Evolutionary conservation across 2,797 vertebrate genomes (phyloP).

Genomic region (Silurus lanzhouensis): DNA sequence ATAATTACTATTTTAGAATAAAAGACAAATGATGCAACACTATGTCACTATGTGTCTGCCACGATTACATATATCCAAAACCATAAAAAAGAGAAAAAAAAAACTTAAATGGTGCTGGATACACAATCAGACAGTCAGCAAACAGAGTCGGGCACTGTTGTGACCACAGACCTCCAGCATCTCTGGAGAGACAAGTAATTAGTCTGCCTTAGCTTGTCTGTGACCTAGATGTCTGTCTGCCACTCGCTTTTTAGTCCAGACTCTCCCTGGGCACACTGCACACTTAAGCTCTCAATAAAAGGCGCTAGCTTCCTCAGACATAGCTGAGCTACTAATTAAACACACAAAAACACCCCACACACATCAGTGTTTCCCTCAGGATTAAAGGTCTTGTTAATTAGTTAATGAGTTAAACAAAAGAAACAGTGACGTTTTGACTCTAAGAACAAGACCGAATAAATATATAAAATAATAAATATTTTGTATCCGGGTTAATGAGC

Average conservation of each 20-base stretch:
- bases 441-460: background rate
- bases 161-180: constrained; percentile 41
- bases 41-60: background rate
- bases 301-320: background rate
- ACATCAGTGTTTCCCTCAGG: background rate
- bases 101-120: constrained; percentile 7
- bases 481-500: background rate
- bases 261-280: constrained; percentile 38
- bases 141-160: constrained; percentile 39
- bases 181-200: constrained; percentile 56
- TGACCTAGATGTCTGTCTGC: constrained; percentile 67
- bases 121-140: constrained; percentile 31
- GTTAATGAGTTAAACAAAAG: background rate
- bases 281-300: constrained; percentile 34
- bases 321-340: background rate
- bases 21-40: background rate
- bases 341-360: background rate
- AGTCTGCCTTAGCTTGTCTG: constrained; percentile 61
- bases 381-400: background rate
- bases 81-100: background rate
- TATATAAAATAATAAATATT: background rate
- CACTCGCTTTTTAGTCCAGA: constrained; percentile 50
- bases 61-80: background rate
- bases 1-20: background rate
- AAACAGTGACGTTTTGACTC: background rate